Percentiles rank a stretch among this genome's conserved stretches.
Conservation (phyloP, 2,113 vertebrate genomes). For the Thomomys bottae region DNA sequence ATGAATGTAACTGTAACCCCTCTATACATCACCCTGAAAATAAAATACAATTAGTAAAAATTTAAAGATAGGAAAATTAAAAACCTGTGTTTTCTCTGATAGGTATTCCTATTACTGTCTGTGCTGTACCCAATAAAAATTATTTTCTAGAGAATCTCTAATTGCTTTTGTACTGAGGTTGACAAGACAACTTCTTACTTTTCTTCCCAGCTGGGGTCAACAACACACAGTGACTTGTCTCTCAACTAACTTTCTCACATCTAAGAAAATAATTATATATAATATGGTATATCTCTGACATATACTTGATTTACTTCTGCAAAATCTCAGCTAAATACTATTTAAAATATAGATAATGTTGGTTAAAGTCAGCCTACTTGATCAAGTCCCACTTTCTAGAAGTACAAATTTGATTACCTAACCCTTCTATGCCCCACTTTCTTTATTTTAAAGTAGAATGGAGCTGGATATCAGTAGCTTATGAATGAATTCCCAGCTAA, state of each 20-base stretch:
- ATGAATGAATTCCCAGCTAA: too few relatives aligned
- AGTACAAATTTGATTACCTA: not conserved
- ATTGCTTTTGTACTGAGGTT: not conserved
- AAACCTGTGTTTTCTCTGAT: too few relatives aligned
- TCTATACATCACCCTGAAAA: too few relatives aligned
- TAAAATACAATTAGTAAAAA: too few relatives aligned
- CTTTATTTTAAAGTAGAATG: not conserved
- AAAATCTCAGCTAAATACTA: not conserved
- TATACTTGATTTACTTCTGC: not conserved
- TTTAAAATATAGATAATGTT: not conserved
- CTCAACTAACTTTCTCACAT: not conserved
- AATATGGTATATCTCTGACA: too few relatives aligned
- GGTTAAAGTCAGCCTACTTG: not conserved
- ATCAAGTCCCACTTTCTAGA: not conserved
- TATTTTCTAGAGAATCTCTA: not conserved
- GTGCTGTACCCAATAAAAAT: not conserved
- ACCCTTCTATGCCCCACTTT: not conserved
- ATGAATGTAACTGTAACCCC: too few relatives aligned
- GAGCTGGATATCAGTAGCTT: too few relatives aligned
- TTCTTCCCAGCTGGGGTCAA: not conserved
- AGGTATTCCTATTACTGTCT: too few relatives aligned
- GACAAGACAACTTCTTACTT: not conserved
- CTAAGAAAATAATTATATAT: not conserved
- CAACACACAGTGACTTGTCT: conserved; percentile 22
- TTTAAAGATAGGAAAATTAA: too few relatives aligned